Evolutionary conservation across 2,113 vertebrate species (phyloP).

Genomic region (Probosciger aterrimus): DNA sequence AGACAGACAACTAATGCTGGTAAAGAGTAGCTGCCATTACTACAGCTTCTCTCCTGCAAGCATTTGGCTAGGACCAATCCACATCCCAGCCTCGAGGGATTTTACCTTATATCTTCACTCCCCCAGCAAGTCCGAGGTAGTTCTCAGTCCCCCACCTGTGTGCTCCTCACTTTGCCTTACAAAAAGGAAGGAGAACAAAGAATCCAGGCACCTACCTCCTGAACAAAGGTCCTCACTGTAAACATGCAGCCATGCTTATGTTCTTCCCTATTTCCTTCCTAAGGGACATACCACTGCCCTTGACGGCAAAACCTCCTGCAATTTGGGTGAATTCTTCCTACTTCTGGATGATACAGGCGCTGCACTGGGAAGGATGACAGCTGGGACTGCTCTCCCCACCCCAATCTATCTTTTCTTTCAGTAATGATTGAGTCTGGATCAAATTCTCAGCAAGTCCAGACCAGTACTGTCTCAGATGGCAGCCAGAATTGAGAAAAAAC

Average conservation of each 20-base stretch:
- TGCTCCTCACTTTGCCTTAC: not conserved
- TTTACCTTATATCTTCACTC: not conserved
- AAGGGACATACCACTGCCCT: not conserved
- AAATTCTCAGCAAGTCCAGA: not conserved
- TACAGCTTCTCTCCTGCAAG: not conserved
- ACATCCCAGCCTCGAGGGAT: not conserved
- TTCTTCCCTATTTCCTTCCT: not conserved
- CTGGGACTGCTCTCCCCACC: rapidly evolving
- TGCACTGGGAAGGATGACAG: not conserved
- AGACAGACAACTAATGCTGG: rapidly evolving
- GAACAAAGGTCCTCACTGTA: not conserved
- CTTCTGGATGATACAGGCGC: not conserved
- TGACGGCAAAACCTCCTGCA: not conserved
- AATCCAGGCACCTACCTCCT: not conserved
- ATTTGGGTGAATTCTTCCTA: not conserved
- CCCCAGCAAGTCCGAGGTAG: not conserved
- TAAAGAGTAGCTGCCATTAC: not conserved
- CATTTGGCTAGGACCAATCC: not conserved
- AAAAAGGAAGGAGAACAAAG: not conserved
- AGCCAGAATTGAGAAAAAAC: not conserved
- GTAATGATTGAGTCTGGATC: not conserved
- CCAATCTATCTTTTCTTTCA: not conserved
- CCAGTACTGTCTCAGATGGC: not conserved
- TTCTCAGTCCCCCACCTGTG: not conserved
- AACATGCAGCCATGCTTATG: not conserved